Percentiles rank a stretch among this genome's conserved stretches.
phyloP scores from a whole-genome alignment of 2,797 vertebrate genomes.

The Lepilemur ruficaudatus region DNA sequence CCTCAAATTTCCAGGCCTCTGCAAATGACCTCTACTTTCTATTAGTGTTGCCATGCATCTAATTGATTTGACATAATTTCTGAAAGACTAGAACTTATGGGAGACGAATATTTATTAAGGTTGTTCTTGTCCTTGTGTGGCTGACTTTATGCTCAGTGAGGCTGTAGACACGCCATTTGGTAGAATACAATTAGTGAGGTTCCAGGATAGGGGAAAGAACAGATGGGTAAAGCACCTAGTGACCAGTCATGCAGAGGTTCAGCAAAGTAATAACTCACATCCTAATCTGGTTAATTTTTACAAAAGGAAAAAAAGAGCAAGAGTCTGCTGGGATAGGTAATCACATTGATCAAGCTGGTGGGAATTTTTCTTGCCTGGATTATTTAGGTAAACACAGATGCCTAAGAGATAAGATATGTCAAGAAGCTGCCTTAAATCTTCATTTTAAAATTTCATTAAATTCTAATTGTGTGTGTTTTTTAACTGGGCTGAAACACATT shows the following conservation, averaged over 20 bases:
- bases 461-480: slow-evolving; percentile 39
- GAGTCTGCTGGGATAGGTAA: not conserved
- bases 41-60: not conserved
- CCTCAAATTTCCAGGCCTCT: not conserved
- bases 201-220: not conserved
- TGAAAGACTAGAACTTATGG: not conserved
- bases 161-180: not conserved
- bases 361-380: not conserved
- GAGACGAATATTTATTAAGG: not conserved
- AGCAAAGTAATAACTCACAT: not conserved
- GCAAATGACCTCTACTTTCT: not conserved
- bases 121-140: not conserved
- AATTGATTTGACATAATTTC: not conserved
- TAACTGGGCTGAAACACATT: slow-evolving; percentile 3
- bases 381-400: not conserved
- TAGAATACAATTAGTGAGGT: not conserved
- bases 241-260: not conserved
- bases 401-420: not conserved
- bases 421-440: slow-evolving; percentile 29
- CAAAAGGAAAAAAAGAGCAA: not conserved
- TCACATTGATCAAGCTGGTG: not conserved
- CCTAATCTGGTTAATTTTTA: slow-evolving; percentile 39
- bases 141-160: not conserved
- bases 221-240: not conserved
- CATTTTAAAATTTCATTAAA: slow-evolving; percentile 29